Percentiles rank a stretch among this genome's conserved stretches.
Conservation (phyloP, 1,140 invertebrate species). For the Sycophaga agraensis region DNA sequence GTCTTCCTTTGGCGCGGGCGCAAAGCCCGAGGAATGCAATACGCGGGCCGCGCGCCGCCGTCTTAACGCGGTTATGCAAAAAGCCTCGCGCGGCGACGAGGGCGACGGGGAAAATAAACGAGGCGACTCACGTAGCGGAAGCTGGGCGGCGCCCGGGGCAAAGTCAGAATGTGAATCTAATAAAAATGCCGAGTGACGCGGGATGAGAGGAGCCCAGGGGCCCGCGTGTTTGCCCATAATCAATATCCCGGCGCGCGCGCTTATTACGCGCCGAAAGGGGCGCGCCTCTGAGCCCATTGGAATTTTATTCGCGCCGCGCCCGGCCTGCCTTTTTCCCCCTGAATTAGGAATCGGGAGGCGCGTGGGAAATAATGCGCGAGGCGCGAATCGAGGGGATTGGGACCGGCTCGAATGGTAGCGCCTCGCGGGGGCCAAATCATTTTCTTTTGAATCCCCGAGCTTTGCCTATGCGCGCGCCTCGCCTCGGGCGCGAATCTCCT, state of each 20-base stretch:
- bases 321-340: neutral
- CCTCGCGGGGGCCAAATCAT: no score
- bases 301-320: neutral
- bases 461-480: no score
- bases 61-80: slow-evolving; percentile 15
- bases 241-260: slow-evolving; percentile 4
- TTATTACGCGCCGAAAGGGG: slow-evolving; percentile 6
- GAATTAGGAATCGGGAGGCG: neutral
- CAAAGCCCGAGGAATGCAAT: no score
- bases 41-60: neutral
- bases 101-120: slow-evolving; percentile 1
- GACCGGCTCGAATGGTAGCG: no score
- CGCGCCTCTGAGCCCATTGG: neutral
- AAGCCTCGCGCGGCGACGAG: neutral
- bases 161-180: slow-evolving; percentile 13
- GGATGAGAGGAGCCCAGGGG: neutral
- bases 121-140: neutral
- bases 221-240: neutral
- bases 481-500: no score
- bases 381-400: neutral
- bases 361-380: slow-evolving; percentile 4
- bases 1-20: no score
- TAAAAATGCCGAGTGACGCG: slow-evolving; percentile 14
- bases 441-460: no score
- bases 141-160: neutral